Conservation (phyloP, 2,888 invertebrate genomes). For the Chymomyza caudatula region DNA sequence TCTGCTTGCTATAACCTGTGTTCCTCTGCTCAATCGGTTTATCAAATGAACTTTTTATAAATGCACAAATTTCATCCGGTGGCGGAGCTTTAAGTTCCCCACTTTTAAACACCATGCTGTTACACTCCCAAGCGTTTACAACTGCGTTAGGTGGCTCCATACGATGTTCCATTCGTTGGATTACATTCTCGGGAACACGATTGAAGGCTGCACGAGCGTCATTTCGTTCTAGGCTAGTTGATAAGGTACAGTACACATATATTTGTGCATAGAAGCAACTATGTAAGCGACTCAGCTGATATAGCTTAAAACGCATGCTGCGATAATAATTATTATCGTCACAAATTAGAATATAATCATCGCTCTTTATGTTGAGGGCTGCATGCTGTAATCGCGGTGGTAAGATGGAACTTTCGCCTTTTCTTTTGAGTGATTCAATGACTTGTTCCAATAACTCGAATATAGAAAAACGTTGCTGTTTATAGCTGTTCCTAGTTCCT, state of each 20-base stretch:
- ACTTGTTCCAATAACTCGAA: slow-evolving; percentile 37
- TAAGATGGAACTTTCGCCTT: background rate
- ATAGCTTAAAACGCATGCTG: slow-evolving; percentile 75
- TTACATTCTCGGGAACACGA: slow-evolving; percentile 49
- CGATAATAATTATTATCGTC: slow-evolving; percentile 76
- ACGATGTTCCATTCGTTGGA: slow-evolving; percentile 61
- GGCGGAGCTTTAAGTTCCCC: background rate
- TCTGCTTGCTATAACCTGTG: background rate
- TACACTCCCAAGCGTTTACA: slow-evolving; percentile 53
- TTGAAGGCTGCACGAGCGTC: slow-evolving; percentile 24
- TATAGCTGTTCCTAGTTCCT: slow-evolving; percentile 29
- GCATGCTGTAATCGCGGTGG: background rate
- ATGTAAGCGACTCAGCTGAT: slow-evolving; percentile 57
- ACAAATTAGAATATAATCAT: slow-evolving; percentile 63
- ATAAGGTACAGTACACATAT: slow-evolving; percentile 44
- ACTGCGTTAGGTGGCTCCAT: slow-evolving; percentile 56
- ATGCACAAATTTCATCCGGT: background rate
- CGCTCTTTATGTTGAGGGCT: background rate
- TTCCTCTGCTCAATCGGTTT: background rate
- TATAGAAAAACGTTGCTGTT: slow-evolving; percentile 52
- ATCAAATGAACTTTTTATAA: slow-evolving; percentile 18
- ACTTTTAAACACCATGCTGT: slow-evolving; percentile 35
- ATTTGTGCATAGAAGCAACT: slow-evolving; percentile 65
- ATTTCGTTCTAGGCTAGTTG: slow-evolving; percentile 53
- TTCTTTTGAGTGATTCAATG: slow-evolving; percentile 25